Percentiles rank a stretch among this genome's conserved stretches.
phyloP scores from a whole-genome alignment of 1,140 invertebrate genomes.

The Bombus waltoni region DNA sequence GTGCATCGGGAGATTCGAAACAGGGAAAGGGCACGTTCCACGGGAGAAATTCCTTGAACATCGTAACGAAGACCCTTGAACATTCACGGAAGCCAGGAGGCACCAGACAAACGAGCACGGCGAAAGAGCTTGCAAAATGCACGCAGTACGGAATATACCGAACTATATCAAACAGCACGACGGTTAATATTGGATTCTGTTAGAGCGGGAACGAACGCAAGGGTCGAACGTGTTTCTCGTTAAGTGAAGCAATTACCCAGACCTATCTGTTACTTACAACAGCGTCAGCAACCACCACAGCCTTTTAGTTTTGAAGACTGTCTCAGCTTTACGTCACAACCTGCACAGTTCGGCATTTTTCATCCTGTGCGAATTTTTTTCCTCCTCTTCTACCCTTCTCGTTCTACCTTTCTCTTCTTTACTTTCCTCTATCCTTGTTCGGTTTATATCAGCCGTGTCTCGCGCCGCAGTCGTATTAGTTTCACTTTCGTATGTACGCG shows the following conservation, averaged over 20 bases:
- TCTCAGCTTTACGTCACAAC: constrained; percentile 70
- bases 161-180: constrained; percentile 71
- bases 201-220: constrained; percentile 52
- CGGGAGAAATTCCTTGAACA: constrained; percentile 44
- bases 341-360: constrained; percentile 54
- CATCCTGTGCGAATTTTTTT: neutral
- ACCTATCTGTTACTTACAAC: constrained; percentile 78
- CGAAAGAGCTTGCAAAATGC: constrained; percentile 58
- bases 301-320: constrained; percentile 78
- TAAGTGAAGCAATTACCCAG: constrained; percentile 80
- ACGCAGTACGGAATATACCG: constrained; percentile 56
- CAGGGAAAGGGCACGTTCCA: constrained; percentile 35
- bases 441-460: neutral
- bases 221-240: constrained; percentile 80
- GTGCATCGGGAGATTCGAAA: constrained; percentile 22
- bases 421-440: neutral
- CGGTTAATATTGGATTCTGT: constrained; percentile 72
- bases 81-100: constrained; percentile 27
- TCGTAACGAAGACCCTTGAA: constrained; percentile 59
- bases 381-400: neutral
- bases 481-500: constrained; percentile 4
- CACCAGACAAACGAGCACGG: constrained; percentile 52
- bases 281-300: constrained; percentile 76
- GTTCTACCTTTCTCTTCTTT: neutral
- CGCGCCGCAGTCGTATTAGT: neutral